phyloP scores from a whole-genome alignment of 64 coral and sea anemone species.

The Exaiptasia diaphana region DNA sequence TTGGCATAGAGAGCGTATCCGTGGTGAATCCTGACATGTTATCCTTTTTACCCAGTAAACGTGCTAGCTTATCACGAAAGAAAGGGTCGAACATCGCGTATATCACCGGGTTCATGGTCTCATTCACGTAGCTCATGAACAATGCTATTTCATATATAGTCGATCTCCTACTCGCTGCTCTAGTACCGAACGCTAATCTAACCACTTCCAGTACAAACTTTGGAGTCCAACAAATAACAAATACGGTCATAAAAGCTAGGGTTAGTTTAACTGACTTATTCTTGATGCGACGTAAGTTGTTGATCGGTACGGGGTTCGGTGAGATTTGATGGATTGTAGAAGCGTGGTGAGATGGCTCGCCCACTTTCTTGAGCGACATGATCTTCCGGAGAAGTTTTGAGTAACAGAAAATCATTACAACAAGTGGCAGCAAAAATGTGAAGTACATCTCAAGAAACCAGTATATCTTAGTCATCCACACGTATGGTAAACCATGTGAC shows the following conservation, averaged over 20 bases:
- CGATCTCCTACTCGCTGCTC: not conserved
- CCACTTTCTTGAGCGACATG: constrained; percentile 32
- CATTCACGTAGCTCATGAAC: constrained; percentile 60
- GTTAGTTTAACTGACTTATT: constrained; percentile 12
- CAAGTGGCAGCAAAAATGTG: constrained; percentile 30
- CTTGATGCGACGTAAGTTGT: constrained; percentile 26
- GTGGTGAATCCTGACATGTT: not conserved
- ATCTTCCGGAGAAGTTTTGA: constrained; percentile 39
- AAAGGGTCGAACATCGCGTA: constrained; percentile 58
- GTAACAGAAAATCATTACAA: constrained; percentile 47
- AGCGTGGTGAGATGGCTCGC: not conserved
- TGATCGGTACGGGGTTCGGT: not conserved
- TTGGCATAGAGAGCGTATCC: not conserved
- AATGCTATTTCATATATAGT: constrained; percentile 41
- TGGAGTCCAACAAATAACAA: constrained; percentile 52
- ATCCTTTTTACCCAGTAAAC: not conserved
- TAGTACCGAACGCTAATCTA: constrained; percentile 16
- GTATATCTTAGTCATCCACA: constrained; percentile 32
- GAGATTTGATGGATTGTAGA: not conserved
- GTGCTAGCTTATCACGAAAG: not conserved
- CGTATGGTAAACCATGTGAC: not conserved
- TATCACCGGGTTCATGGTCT: constrained; percentile 47
- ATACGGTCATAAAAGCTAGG: constrained; percentile 21
- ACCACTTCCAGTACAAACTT: constrained; percentile 14
- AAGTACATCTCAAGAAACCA: constrained; percentile 57